These are phyloP conservation scores for Euborellia annulipes DNA, from an alignment of 1,140 invertebrate species.

Conservation along the genomic window DNA sequence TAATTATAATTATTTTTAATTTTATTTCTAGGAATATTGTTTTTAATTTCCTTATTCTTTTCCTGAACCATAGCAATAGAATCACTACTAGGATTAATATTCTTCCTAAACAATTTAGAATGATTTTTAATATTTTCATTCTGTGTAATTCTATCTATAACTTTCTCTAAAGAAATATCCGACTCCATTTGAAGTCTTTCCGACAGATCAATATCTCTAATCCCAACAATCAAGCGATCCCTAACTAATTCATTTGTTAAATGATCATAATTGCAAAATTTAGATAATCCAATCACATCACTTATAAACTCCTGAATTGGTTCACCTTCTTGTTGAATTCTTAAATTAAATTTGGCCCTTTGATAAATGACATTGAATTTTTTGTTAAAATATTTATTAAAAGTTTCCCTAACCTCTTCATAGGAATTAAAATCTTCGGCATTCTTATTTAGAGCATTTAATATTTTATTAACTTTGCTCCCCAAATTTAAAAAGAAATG, in stretches of 20 bases:
- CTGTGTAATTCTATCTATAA: neutral
- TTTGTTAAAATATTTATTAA: neutral
- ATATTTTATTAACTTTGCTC: too few relatives aligned
- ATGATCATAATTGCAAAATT: neutral
- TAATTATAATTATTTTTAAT: too few relatives aligned
- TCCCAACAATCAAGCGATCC: neutral
- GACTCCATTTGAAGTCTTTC: neutral
- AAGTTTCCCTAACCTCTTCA: neutral
- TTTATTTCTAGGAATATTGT: too few relatives aligned
- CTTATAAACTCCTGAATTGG: neutral
- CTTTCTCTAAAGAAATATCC: neutral
- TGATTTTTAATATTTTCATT: neutral
- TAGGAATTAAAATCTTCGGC: too few relatives aligned
- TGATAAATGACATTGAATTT: neutral
- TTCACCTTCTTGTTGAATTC: neutral
- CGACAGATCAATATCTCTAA: neutral
- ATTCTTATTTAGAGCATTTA: too few relatives aligned
- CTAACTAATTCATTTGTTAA: neutral
- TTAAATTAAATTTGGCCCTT: conserved; percentile 1
- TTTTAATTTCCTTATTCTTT: neutral
- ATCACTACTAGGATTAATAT: neutral
- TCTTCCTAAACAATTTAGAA: neutral
- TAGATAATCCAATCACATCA: neutral
- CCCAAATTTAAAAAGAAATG: too few relatives aligned
- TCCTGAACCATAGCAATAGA: neutral